A percentile compares a stretch with the other conserved stretches of the same genome.
Evolutionary conservation across 2,888 invertebrate species (phyloP).

Genomic region (Dasypogon diadema): DNA sequence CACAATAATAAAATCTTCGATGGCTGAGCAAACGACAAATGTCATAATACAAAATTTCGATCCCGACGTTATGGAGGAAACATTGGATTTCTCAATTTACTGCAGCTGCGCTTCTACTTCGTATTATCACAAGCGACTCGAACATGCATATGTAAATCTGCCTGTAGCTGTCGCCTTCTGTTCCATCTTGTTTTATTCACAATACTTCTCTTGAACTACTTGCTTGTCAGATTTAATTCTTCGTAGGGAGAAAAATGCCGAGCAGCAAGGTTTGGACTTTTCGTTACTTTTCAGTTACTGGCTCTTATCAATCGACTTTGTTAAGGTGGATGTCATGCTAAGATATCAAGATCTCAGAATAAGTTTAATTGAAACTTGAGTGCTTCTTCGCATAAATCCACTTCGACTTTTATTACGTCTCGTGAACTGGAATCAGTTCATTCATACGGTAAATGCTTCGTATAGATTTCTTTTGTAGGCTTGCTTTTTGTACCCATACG

Average conservation of each 20-base stretch:
- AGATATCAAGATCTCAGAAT: constrained; percentile 38
- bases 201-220: too few species aligned
- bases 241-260: constrained; percentile 24
- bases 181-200: neutral
- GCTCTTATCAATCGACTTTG: constrained; percentile 45
- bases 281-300: constrained; percentile 40
- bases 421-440: constrained; percentile 36
- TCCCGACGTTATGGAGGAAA: neutral
- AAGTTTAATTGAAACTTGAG: constrained; percentile 50
- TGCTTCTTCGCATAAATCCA: constrained; percentile 45
- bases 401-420: constrained; percentile 48
- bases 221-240: constrained; percentile 37
- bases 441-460: too few species aligned
- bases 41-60: constrained; percentile 45
- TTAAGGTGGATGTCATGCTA: constrained; percentile 39
- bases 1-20: constrained; percentile 43
- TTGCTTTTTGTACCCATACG: too few species aligned
- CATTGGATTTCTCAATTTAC: neutral
- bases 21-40: constrained; percentile 43
- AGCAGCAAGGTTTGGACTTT: constrained; percentile 1
- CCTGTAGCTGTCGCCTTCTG: constrained; percentile 33
- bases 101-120: neutral
- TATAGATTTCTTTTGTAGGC: too few species aligned
- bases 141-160: constrained; percentile 33
- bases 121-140: constrained; percentile 15